Percentiles rank a stretch among this genome's conserved stretches.
Conservation (phyloP, 2,797 vertebrate genomes). For the Staurois parvus region DNA sequence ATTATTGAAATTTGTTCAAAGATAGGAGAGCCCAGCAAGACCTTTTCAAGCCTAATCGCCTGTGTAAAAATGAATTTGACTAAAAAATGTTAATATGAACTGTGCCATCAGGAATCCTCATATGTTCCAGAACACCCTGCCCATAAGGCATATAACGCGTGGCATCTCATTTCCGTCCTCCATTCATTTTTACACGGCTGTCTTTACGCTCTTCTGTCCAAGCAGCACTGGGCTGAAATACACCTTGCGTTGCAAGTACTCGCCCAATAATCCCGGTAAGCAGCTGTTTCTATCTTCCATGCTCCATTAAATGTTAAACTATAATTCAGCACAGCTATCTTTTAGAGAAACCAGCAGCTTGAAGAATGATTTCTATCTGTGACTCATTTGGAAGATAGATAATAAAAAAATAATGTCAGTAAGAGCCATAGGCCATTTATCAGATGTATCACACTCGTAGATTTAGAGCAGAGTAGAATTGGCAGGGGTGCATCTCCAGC, state of each 20-base stretch:
- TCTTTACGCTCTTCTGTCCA: conserved; percentile 6
- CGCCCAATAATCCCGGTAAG: conserved; percentile 7
- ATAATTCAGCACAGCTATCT: conserved; percentile 20
- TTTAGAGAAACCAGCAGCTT: neutral
- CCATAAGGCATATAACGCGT: neutral
- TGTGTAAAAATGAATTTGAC: conserved; percentile 22
- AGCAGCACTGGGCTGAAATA: neutral
- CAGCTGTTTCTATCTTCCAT: conserved; percentile 44
- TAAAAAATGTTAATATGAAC: conserved; percentile 1
- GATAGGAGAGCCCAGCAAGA: neutral
- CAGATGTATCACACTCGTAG: neutral
- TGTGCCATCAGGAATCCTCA: conserved; percentile 6
- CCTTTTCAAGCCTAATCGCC: conserved; percentile 5
- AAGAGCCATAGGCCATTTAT: neutral
- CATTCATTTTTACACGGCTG: conserved; percentile 18
- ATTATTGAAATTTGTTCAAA: neutral
- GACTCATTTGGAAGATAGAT: conserved; percentile 9
- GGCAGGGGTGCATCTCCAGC: too few relatives aligned
- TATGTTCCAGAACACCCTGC: conserved; percentile 5
- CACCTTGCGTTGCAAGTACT: neutral
- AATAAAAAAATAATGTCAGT: neutral
- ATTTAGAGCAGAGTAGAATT: too few relatives aligned
- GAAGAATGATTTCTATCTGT: neutral
- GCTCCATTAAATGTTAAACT: conserved; percentile 49
- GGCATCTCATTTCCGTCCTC: neutral